phyloP scores from a whole-genome alignment of 2,888 invertebrate species.

The Norana najaformis region DNA sequence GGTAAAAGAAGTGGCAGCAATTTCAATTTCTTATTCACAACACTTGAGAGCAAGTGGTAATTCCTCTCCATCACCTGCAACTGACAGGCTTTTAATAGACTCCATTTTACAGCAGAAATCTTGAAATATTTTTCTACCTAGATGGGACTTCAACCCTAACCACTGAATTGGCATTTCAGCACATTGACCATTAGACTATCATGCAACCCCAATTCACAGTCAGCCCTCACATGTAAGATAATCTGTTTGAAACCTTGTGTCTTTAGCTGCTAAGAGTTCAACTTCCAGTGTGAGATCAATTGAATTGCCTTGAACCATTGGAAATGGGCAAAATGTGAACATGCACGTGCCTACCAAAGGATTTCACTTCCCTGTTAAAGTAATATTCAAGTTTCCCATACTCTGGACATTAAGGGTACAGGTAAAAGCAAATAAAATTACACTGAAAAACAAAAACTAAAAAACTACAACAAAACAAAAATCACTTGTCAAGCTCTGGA shows the following conservation, averaged over 20 bases:
- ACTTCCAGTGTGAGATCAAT: neutral
- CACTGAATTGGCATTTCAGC: neutral
- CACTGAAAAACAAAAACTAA: neutral
- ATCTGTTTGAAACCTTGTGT: neutral
- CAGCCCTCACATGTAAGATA: neutral
- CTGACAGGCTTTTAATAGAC: neutral
- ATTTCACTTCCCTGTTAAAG: neutral
- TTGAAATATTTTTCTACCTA: neutral
- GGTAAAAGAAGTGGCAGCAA: no score
- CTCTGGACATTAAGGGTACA: neutral
- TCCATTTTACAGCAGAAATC: neutral
- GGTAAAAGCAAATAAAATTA: neutral
- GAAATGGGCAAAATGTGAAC: no score
- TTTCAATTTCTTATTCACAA: no score
- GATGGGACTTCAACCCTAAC: neutral
- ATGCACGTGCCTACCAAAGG: neutral
- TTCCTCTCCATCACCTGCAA: neutral
- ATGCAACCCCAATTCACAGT: neutral
- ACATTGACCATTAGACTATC: neutral
- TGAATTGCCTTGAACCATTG: constrained; percentile 1
- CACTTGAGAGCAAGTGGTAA: neutral
- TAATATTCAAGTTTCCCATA: neutral
- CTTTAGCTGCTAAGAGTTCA: neutral
- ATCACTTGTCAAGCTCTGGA: neutral
- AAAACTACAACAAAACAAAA: neutral